Evolutionary conservation across 2,888 invertebrate species (phyloP).

Genomic region (Bhutanitis thaidina): DNA sequence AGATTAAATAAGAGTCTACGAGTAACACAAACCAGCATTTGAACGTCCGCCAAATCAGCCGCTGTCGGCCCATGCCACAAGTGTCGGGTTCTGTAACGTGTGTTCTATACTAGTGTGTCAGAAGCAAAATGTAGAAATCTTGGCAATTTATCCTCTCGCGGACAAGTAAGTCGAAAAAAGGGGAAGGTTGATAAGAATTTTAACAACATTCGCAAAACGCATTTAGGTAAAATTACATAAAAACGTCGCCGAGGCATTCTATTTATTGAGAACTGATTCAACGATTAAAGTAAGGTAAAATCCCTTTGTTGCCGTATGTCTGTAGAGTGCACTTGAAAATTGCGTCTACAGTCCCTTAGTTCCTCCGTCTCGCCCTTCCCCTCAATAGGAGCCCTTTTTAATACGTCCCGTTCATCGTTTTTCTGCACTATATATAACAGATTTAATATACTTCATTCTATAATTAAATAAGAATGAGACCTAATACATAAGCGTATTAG

Average conservation of each 20-base stretch:
- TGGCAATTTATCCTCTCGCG: too few species aligned
- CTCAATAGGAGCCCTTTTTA: constrained; percentile 45
- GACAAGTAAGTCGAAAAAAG: too few species aligned
- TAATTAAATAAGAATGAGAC: not conserved
- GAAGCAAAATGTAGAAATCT: too few species aligned
- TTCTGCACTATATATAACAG: constrained; percentile 32
- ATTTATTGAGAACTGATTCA: constrained; percentile 21
- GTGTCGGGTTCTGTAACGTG: too few species aligned
- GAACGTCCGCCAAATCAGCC: constrained; percentile 56
- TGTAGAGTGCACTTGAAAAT: constrained; percentile 54
- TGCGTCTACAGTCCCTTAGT: constrained; percentile 36
- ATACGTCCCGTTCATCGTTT: constrained; percentile 44
- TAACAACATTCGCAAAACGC: too few species aligned
- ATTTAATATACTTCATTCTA: not conserved
- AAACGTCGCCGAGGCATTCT: not conserved
- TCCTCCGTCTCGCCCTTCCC: constrained; percentile 32
- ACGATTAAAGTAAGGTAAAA: constrained; percentile 39
- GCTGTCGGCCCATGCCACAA: constrained; percentile 50
- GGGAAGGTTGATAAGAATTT: too few species aligned
- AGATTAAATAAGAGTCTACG: constrained; percentile 10
- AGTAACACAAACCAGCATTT: constrained; percentile 30
- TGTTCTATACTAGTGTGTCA: too few species aligned
- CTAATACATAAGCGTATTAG: not conserved
- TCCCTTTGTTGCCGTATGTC: constrained; percentile 36
- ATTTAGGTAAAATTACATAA: too few species aligned